Conservation (phyloP, 2,888 invertebrate species). For the Glyphotaelius pellucidus region DNA sequence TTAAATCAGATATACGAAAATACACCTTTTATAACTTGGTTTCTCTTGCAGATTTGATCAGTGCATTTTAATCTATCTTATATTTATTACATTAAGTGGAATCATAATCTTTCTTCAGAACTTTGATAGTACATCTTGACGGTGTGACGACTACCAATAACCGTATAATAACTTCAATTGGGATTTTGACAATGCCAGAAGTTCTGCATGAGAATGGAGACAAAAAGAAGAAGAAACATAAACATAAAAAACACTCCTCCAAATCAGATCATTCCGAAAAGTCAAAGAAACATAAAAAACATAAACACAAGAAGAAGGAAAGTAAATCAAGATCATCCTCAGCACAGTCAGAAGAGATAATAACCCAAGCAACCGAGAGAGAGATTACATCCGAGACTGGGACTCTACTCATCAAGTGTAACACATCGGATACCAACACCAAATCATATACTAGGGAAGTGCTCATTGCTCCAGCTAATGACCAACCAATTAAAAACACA, state of each 20-base stretch:
- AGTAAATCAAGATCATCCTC: conserved; percentile 72
- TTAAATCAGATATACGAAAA: not conserved
- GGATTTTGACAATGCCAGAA: conserved; percentile 56
- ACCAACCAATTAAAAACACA: conserved; percentile 63
- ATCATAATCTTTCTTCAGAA: not conserved
- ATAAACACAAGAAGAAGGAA: conserved; percentile 83
- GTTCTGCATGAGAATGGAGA: conserved; percentile 61
- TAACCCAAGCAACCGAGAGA: conserved; percentile 68
- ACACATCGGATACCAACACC: conserved; percentile 37
- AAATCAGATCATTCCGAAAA: conserved; percentile 68
- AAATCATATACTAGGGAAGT: conserved; percentile 65
- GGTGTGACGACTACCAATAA: not conserved
- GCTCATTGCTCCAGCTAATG: conserved; percentile 68
- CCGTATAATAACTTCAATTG: not conserved
- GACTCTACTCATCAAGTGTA: conserved; percentile 67
- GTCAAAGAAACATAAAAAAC: conserved; percentile 77
- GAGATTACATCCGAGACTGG: conserved; percentile 67
- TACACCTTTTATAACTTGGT: not conserved
- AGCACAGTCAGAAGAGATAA: conserved; percentile 72
- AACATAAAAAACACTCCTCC: conserved; percentile 60
- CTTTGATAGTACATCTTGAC: not conserved
- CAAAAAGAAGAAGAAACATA: conserved; percentile 62
- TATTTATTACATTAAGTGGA: not conserved
- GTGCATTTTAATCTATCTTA: not conserved
- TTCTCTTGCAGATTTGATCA: not conserved